Evolutionary conservation across 1,140 invertebrate genomes (phyloP).

Genomic region (Pogonomyrmex barbatus): DNA sequence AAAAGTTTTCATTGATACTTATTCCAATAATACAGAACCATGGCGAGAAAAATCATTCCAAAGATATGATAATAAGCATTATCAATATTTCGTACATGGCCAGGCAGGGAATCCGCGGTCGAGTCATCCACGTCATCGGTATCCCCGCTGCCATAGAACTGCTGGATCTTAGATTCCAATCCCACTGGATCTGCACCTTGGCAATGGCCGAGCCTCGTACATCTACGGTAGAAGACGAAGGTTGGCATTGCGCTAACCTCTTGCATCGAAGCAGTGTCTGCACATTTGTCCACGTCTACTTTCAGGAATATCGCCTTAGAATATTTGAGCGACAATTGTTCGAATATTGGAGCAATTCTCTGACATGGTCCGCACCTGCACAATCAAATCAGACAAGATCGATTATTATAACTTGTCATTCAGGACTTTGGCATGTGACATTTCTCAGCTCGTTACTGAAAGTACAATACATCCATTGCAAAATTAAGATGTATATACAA

Average conservation of each 20-base stretch:
- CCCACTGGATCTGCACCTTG: slow-evolving; percentile 93
- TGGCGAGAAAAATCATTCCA: slow-evolving; percentile 80
- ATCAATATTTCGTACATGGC: slow-evolving; percentile 89
- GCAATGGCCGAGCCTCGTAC: slow-evolving; percentile 91
- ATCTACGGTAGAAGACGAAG: slow-evolving; percentile 97
- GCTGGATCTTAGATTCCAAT: slow-evolving; percentile 95
- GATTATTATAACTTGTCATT: neutral
- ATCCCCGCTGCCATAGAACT: slow-evolving; percentile 92
- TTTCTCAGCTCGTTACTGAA: neutral
- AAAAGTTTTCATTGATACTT: slow-evolving; percentile 71
- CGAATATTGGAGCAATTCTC: slow-evolving; percentile 96
- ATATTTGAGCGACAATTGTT: slow-evolving; percentile 94
- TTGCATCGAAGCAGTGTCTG: slow-evolving; percentile 93
- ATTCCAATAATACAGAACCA: slow-evolving; percentile 81
- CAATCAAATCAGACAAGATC: slow-evolving; percentile 34
- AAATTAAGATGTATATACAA: neutral
- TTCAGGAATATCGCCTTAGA: slow-evolving; percentile 96
- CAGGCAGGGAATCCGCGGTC: slow-evolving; percentile 89
- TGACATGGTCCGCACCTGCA: slow-evolving; percentile 97
- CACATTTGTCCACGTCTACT: slow-evolving; percentile 96
- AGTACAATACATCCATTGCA: neutral
- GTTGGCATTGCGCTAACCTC: slow-evolving; percentile 98
- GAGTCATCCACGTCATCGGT: slow-evolving; percentile 88
- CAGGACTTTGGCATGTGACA: neutral
- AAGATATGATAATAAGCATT: slow-evolving; percentile 81